Percentiles rank a stretch among this genome's conserved stretches.
These are phyloP conservation scores for Piscicola geometra DNA, from an alignment of 2,888 invertebrate genomes.

Conservation along the genomic window DNA sequence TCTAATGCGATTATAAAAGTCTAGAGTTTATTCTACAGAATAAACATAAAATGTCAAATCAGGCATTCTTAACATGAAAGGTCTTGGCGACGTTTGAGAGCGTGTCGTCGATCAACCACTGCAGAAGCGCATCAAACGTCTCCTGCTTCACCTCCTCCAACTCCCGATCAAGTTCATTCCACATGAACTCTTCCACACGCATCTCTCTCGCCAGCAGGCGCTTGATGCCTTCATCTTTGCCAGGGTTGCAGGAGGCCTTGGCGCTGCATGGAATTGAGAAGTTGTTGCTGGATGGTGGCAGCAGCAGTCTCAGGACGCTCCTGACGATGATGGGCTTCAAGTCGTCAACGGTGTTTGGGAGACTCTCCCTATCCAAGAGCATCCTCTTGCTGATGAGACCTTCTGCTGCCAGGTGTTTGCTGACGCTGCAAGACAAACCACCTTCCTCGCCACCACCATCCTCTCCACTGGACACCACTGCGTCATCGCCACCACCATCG, in stretches of 20 bases:
- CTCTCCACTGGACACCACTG: background rate
- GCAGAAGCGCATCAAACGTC: background rate
- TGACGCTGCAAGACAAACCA: background rate
- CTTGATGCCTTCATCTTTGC: background rate
- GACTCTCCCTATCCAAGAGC: background rate
- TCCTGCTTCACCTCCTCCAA: constrained; percentile 8
- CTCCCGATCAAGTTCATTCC: constrained; percentile 24
- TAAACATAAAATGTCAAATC: background rate
- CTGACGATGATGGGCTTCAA: constrained; percentile 12
- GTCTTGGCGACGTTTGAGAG: background rate
- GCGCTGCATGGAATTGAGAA: background rate
- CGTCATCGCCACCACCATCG: background rate
- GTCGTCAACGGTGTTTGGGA: constrained; percentile 20
- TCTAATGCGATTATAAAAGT: no score
- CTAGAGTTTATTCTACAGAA: no score
- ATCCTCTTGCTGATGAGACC: background rate
- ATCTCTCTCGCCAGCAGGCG: constrained; percentile 8
- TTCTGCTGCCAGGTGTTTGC: background rate
- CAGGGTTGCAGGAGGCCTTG: background rate
- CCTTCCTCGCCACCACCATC: background rate
- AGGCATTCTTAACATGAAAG: background rate
- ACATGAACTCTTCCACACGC: constrained; percentile 18
- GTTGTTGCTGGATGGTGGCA: background rate
- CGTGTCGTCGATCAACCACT: constrained; percentile 21
- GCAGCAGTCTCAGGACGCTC: background rate